These are phyloP conservation scores for Batillaria attramentaria DNA, from an alignment of 1,140 invertebrate species.

Conservation along the genomic window DNA sequence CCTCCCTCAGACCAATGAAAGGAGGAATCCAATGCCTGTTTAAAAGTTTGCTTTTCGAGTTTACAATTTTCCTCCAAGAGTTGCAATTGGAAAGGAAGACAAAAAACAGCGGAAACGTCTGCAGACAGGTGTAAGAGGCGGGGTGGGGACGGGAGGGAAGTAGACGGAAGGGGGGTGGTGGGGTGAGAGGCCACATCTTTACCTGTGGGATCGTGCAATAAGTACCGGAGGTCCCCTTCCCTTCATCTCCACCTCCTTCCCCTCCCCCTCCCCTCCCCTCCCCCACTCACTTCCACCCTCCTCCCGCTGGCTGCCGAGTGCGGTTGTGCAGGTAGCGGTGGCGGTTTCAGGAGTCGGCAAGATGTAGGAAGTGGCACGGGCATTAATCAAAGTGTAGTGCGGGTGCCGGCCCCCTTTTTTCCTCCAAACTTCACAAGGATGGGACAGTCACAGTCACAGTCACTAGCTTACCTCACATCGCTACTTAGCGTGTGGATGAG, in stretches of 20 bases:
- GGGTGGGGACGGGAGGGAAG: neutral
- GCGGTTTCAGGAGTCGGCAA: too few species aligned
- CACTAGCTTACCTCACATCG: too few species aligned
- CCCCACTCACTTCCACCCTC: neutral
- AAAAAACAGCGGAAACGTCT: constrained; percentile 11
- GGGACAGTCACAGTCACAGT: too few species aligned
- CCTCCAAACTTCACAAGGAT: too few species aligned
- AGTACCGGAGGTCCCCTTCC: neutral
- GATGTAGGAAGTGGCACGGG: too few species aligned
- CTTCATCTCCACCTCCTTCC: neutral
- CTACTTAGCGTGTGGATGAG: too few species aligned
- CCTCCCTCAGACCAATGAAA: neutral
- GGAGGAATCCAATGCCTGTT: constrained; percentile 11
- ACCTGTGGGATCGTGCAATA: constrained; percentile 3
- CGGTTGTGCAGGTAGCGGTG: too few species aligned
- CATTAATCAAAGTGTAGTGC: too few species aligned
- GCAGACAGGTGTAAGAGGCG: constrained; percentile 13
- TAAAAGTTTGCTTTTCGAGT: constrained; percentile 15
- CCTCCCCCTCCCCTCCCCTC: neutral
- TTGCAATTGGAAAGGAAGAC: constrained; percentile 7
- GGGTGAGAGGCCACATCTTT: neutral
- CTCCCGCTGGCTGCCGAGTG: too few species aligned
- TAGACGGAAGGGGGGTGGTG: neutral
- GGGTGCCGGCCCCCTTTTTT: too few species aligned
- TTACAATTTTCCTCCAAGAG: constrained; percentile 13